These are phyloP conservation scores for Petrocephalus zakoni DNA, from an alignment of 2,113 vertebrate genomes.

Conservation along the genomic window DNA sequence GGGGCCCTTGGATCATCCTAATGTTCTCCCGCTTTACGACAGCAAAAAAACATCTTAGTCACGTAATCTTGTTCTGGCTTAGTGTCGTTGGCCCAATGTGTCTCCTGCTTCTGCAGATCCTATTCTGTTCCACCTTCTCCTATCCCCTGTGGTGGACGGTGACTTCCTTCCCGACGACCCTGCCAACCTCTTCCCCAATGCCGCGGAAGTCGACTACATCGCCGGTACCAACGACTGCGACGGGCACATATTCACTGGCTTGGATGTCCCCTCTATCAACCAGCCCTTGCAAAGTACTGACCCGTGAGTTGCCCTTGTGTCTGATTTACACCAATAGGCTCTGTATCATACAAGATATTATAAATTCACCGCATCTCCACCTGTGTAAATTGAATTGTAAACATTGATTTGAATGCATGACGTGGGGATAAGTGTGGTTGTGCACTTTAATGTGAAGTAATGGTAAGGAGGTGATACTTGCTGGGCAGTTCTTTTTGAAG, in stretches of 20 bases:
- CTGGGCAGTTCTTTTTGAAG: background rate
- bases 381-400: background rate
- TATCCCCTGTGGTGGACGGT: slow-evolving; percentile 75
- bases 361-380: background rate
- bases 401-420: background rate
- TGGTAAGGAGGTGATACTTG: background rate
- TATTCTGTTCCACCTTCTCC: slow-evolving; percentile 56
- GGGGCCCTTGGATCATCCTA: too few relatives aligned
- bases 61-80: background rate
- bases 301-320: slow-evolving; percentile 53
- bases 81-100: background rate
- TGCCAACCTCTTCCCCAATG: slow-evolving; percentile 67
- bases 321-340: background rate
- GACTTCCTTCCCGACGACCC: slow-evolving; percentile 81
- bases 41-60: background rate
- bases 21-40: too few relatives aligned
- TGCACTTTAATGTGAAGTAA: background rate
- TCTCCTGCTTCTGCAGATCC: slow-evolving; percentile 57
- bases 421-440: background rate
- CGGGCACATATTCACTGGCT: slow-evolving; percentile 66
- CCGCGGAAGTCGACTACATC: slow-evolving; percentile 76
- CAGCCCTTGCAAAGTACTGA: slow-evolving; percentile 45
- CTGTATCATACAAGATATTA: background rate
- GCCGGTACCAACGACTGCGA: slow-evolving; percentile 85
- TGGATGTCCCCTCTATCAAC: slow-evolving; percentile 74